phyloP scores from a whole-genome alignment of 2,797 vertebrate species.

The Synanceia verrucosa region DNA sequence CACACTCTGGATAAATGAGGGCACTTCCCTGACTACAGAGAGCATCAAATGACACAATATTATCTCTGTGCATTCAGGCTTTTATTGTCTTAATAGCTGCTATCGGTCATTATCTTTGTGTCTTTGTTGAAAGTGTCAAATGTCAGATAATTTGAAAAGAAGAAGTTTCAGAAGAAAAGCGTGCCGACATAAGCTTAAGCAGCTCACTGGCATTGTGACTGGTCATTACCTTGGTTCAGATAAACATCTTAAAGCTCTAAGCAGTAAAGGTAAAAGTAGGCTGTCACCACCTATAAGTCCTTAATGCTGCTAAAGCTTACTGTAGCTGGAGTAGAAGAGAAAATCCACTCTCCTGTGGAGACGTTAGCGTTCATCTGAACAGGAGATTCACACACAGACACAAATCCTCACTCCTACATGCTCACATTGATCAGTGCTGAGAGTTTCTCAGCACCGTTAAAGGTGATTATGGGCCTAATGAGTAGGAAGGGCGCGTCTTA shows the following conservation, averaged over 20 bases:
- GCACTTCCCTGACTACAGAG: background rate
- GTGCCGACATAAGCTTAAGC: constrained; percentile 24
- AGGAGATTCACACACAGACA: constrained; percentile 52
- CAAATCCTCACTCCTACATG: constrained; percentile 54
- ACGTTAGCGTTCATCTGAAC: constrained; percentile 51
- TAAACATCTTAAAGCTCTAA: constrained; percentile 72
- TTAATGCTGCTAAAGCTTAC: constrained; percentile 68
- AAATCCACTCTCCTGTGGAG: constrained; percentile 65
- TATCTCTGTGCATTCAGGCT: constrained; percentile 1
- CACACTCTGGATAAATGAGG: constrained; percentile 5
- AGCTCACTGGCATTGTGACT: constrained; percentile 43
- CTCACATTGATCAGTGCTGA: constrained; percentile 27
- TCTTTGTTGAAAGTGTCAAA: constrained; percentile 9
- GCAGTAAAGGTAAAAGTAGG: constrained; percentile 59
- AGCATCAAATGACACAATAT: background rate
- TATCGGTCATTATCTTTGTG: constrained; percentile 6
- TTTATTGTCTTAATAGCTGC: constrained; percentile 1
- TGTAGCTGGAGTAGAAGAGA: constrained; percentile 53
- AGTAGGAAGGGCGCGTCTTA: constrained; percentile 73
- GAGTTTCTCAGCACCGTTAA: constrained; percentile 68
- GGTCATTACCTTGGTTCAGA: constrained; percentile 62
- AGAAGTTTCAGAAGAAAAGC: background rate
- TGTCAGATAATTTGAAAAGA: constrained; percentile 1
- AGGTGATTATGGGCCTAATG: constrained; percentile 79
- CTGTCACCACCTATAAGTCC: constrained; percentile 68